Percentiles rank a stretch among this genome's conserved stretches.
These are phyloP conservation scores for Leuciscus waleckii DNA, from an alignment of 2,797 vertebrate species.

Conservation along the genomic window DNA sequence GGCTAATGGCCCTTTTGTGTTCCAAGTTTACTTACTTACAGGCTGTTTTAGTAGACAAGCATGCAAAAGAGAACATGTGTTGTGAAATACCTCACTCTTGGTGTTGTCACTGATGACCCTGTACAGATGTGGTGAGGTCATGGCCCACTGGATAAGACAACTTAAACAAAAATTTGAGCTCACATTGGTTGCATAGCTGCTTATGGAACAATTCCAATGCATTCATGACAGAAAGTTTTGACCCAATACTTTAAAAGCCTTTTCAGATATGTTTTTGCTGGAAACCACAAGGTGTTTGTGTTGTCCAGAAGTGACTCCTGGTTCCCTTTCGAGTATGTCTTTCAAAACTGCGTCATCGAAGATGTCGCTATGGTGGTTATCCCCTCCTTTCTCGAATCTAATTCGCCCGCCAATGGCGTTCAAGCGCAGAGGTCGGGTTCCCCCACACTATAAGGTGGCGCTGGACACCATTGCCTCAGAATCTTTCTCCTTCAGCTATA, in stretches of 20 bases:
- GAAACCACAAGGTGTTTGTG: background rate
- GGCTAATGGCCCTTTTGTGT: slow-evolving; percentile 7
- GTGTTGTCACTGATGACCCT: slow-evolving; percentile 68
- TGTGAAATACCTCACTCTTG: slow-evolving; percentile 68
- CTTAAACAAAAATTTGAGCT: background rate
- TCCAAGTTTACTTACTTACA: slow-evolving; percentile 16
- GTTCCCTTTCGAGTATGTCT: no score
- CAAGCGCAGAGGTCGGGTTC: no score
- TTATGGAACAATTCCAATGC: no score
- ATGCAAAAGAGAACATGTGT: slow-evolving; percentile 63
- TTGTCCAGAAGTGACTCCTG: background rate
- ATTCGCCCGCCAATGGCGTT: no score
- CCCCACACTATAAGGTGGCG: no score
- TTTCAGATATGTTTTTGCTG: background rate
- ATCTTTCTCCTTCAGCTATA: no score
- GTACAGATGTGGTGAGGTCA: slow-evolving; percentile 66
- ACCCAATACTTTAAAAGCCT: background rate
- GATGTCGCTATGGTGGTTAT: no score
- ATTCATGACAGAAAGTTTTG: background rate
- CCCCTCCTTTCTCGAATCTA: no score
- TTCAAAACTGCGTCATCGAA: no score
- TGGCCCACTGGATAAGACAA: slow-evolving; percentile 34
- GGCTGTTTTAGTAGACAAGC: slow-evolving; percentile 71
- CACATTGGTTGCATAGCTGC: background rate
- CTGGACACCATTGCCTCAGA: no score